phyloP scores from a whole-genome alignment of 2,797 vertebrate genomes.

The Merluccius polli region DNA sequence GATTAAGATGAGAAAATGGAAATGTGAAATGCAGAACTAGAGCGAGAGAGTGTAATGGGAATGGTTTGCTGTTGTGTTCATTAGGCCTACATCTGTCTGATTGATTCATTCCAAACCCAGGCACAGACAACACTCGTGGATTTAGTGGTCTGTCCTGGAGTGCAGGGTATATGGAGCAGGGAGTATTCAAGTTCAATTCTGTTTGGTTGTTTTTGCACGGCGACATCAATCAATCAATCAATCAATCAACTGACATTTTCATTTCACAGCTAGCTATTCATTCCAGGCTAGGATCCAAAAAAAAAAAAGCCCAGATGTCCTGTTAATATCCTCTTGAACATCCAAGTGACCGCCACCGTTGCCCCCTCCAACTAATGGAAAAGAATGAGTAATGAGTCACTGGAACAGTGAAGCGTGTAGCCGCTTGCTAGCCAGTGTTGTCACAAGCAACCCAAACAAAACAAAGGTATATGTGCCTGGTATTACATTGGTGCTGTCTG shows the following conservation, averaged over 20 bases:
- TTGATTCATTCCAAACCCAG: background rate
- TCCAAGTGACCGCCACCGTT: background rate
- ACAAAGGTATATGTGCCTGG: slow-evolving; percentile 2
- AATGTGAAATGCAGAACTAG: background rate
- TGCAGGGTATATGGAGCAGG: background rate
- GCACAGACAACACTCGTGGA: background rate
- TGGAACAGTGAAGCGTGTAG: background rate
- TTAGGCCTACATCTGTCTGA: slow-evolving; percentile 2
- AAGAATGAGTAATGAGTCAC: slow-evolving; percentile 9
- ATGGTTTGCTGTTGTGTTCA: background rate
- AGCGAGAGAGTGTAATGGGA: background rate
- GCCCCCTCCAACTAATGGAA: background rate
- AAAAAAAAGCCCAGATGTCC: slow-evolving; percentile 9
- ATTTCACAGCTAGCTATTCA: slow-evolving; percentile 10
- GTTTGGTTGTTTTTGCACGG: background rate
- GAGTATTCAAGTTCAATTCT: background rate
- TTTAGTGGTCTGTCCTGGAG: background rate
- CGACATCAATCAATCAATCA: slow-evolving; percentile 20
- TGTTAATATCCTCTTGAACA: slow-evolving; percentile 1
- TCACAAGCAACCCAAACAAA: background rate
- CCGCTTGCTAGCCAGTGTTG: background rate
- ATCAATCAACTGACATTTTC: slow-evolving; percentile 1
- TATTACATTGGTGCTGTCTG: slow-evolving; percentile 21
- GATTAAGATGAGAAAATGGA: background rate
- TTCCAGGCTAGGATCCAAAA: slow-evolving; percentile 9